phyloP scores from a whole-genome alignment of 53 echinoderm and acorn worm species.

The Zoroaster sp. region DNA sequence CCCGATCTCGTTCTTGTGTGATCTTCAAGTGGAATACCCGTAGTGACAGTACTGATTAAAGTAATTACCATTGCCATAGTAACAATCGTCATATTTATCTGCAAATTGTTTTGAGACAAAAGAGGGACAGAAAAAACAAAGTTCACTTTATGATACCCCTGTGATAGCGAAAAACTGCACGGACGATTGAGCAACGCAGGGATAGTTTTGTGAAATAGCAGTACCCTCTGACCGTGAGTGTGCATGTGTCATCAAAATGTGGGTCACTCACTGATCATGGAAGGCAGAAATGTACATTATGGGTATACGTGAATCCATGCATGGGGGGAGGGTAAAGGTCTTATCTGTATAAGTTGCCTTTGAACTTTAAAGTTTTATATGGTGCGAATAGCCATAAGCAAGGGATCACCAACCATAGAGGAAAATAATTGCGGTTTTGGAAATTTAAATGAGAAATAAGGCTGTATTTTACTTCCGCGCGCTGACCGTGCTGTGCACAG shows the following conservation, averaged over 20 bases:
- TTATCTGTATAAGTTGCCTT: too few species aligned
- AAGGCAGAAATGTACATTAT: too few species aligned
- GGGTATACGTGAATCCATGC: not conserved
- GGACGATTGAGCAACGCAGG: not conserved
- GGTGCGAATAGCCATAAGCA: too few species aligned
- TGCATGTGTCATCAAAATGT: not conserved
- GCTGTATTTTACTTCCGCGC: too few species aligned
- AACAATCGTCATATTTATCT: slow-evolving; percentile 29
- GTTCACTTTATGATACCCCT: not conserved
- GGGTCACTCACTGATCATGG: too few species aligned
- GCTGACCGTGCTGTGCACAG: too few species aligned
- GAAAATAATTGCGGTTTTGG: too few species aligned
- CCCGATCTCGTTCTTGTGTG: not conserved
- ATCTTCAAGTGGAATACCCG: slow-evolving; percentile 17
- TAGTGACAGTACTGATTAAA: not conserved
- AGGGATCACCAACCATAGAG: too few species aligned
- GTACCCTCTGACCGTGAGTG: not conserved
- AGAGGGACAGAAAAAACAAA: not conserved
- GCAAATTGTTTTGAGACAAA: not conserved
- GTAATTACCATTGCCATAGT: not conserved
- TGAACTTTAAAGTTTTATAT: too few species aligned
- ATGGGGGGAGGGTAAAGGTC: not conserved
- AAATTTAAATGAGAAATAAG: too few species aligned
- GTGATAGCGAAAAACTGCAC: not conserved
- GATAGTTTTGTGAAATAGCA: not conserved